These are phyloP conservation scores for Hirtodrosophila confusa DNA, from an alignment of 2,888 invertebrate genomes.

Conservation along the genomic window DNA sequence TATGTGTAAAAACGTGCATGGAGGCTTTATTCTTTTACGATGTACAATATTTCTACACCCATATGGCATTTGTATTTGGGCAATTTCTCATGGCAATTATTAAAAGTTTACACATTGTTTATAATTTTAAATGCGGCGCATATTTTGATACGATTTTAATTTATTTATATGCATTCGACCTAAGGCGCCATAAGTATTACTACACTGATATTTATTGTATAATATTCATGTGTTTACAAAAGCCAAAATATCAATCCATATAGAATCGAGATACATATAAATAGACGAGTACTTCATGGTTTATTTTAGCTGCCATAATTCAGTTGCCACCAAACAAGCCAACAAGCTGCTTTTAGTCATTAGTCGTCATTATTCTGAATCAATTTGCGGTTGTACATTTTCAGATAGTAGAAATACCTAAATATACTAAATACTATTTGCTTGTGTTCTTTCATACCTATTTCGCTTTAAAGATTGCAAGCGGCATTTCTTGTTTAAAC, in stretches of 20 bases:
- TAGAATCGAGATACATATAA: conserved; percentile 4
- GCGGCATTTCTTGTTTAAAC: conserved; percentile 18
- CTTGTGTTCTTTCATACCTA: conserved; percentile 4
- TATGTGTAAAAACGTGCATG: conserved; percentile 7
- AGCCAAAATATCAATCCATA: neutral
- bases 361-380: conserved; percentile 4
- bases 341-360: conserved; percentile 11
- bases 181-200: conserved; percentile 34
- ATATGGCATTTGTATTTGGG: conserved; percentile 29
- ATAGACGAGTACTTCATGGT: conserved; percentile 13
- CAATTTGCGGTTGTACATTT: neutral
- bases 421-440: conserved; percentile 1
- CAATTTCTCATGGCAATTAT: conserved; percentile 43
- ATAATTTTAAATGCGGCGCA: conserved; percentile 29
- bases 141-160: conserved; percentile 37
- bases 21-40: conserved; percentile 25
- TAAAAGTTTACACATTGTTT: conserved; percentile 54
- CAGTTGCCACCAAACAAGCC: conserved; percentile 20
- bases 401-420: neutral
- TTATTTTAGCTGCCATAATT: conserved; percentile 43
- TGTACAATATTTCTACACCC: conserved; percentile 38
- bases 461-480: conserved; percentile 7
- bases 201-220: conserved; percentile 16
- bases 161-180: conserved; percentile 35
- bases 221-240: conserved; percentile 7